These are phyloP conservation scores for Coreoperca whiteheadi DNA, from an alignment of 2,113 vertebrate genomes.

Conservation along the genomic window DNA sequence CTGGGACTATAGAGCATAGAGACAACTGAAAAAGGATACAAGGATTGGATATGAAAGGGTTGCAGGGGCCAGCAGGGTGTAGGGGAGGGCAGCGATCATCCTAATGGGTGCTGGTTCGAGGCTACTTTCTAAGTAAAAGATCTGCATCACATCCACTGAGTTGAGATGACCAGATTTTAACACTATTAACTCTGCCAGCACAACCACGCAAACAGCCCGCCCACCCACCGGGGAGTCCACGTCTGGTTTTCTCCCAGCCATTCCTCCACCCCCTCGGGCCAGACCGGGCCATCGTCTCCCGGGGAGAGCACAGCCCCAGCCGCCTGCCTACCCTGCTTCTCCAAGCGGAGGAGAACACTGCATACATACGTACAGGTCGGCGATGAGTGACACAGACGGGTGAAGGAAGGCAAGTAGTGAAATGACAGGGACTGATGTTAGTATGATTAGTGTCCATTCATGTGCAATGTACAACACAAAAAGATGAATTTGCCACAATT, in stretches of 20 bases:
- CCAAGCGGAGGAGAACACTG: conserved; percentile 81
- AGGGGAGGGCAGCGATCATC: conserved; percentile 18
- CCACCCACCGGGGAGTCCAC: conserved; percentile 55
- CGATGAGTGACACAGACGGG: conserved; percentile 67
- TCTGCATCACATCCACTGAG: conserved; percentile 18
- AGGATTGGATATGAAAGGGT: conserved; percentile 19
- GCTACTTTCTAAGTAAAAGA: conserved; percentile 16
- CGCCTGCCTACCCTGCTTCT: conserved; percentile 71
- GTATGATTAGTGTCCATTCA: conserved; percentile 47
- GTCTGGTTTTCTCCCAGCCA: conserved; percentile 72
- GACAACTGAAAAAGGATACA: not conserved
- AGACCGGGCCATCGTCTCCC: conserved; percentile 37
- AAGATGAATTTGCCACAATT: not conserved
- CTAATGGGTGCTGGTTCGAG: conserved; percentile 10
- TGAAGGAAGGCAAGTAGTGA: conserved; percentile 71
- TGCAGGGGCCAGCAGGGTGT: not conserved
- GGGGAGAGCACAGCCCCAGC: conserved; percentile 37
- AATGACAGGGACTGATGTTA: conserved; percentile 78
- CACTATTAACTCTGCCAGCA: conserved; percentile 19
- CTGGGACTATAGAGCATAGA: not conserved
- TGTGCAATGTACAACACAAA: conserved; percentile 34
- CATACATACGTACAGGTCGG: conserved; percentile 76
- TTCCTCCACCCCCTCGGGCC: conserved; percentile 50
- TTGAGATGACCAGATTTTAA: conserved; percentile 33
- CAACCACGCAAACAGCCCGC: conserved; percentile 25